Evolutionary conservation across 2,888 invertebrate species (phyloP).

Genomic region (Calliopum simillimum): DNA sequence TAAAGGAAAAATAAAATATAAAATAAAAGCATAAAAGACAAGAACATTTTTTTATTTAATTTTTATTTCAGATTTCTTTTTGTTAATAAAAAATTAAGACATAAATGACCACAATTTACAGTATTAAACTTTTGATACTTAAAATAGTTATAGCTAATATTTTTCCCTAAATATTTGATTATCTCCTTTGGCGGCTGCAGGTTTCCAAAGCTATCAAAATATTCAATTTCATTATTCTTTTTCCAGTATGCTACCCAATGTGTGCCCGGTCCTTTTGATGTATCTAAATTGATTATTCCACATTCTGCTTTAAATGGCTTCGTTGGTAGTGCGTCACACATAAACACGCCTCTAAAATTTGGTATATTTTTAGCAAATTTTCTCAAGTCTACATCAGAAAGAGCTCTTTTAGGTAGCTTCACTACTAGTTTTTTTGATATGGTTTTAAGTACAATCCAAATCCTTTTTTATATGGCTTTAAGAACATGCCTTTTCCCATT

Average conservation of each 20-base stretch:
- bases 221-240: slow-evolving; percentile 50
- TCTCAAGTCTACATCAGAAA: slow-evolving; percentile 51
- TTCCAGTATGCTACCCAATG: slow-evolving; percentile 63
- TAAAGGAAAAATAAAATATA: too few relatives aligned
- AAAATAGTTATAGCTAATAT: slow-evolving; percentile 52
- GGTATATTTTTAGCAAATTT: slow-evolving; percentile 27
- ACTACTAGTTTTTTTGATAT: slow-evolving; percentile 50
- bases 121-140: slow-evolving; percentile 50
- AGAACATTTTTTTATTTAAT: background rate
- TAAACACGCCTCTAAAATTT: slow-evolving; percentile 54
- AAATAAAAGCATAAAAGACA: too few relatives aligned
- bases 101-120: slow-evolving; percentile 36
- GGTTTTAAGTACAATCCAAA: slow-evolving; percentile 36
- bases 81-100: slow-evolving; percentile 35
- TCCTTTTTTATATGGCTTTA: slow-evolving; percentile 51
- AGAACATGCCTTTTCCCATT: slow-evolving; percentile 52
- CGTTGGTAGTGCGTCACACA: slow-evolving; percentile 38
- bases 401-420: slow-evolving; percentile 47
- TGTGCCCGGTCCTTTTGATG: slow-evolving; percentile 49
- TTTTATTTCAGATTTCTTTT: slow-evolving; percentile 15
- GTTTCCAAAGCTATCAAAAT: slow-evolving; percentile 63
- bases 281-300: slow-evolving; percentile 50
- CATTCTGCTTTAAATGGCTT: slow-evolving; percentile 27
- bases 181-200: slow-evolving; percentile 55
- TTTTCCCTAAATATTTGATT: slow-evolving; percentile 48